Evolutionary conservation across 2,797 vertebrate species (phyloP).

Genomic region (Cyprinodon diabolis): DNA sequence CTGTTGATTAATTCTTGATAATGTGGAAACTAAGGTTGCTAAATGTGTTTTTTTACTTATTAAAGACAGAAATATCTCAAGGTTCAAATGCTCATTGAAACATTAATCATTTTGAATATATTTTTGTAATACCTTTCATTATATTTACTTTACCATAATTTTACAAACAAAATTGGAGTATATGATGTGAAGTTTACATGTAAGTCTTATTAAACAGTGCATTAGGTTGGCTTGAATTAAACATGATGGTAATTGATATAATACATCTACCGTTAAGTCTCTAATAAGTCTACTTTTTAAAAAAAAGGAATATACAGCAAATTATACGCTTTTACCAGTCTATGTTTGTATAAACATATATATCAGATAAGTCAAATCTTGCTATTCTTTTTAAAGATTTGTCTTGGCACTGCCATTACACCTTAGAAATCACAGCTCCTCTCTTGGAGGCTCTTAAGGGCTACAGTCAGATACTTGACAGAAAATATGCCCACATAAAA

Average conservation of each 20-base stretch:
- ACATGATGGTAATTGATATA: no score
- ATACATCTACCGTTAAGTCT: no score
- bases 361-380: background rate
- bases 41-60: background rate
- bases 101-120: background rate
- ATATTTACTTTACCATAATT: background rate
- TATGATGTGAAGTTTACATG: no score
- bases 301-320: background rate
- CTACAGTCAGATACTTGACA: slow-evolving; percentile 5
- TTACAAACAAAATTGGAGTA: background rate
- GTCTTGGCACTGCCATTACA: background rate
- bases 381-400: background rate
- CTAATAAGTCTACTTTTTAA: no score
- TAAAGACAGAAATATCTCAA: background rate
- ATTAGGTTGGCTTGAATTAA: no score
- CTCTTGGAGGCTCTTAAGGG: background rate
- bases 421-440: background rate
- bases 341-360: background rate
- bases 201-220: no score
- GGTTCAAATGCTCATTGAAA: background rate
- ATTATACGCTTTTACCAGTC: background rate
- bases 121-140: background rate
- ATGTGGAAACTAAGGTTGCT: no score
- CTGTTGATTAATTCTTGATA: no score
- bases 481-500: slow-evolving; percentile 10